These are phyloP conservation scores for Canis aureus DNA, from an alignment of 2,113 vertebrate genomes.

Conservation along the genomic window DNA sequence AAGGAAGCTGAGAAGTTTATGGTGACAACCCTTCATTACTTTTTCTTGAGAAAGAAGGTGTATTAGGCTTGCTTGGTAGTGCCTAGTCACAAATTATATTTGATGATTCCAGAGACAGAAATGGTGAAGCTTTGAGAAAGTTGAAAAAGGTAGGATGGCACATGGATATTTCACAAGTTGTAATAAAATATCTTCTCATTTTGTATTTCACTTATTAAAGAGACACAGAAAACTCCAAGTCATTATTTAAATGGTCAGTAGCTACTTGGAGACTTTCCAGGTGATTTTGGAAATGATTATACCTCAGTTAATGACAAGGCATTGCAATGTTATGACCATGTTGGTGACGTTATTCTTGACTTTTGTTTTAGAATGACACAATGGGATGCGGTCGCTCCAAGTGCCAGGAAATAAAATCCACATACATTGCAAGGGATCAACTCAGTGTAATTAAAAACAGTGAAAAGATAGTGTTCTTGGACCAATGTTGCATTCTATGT, in stretches of 20 bases:
- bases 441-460: background rate
- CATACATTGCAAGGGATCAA: background rate
- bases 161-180: background rate
- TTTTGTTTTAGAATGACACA: slow-evolving; percentile 26
- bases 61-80: background rate
- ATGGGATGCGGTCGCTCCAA: background rate
- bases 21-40: background rate
- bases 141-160: background rate
- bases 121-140: background rate
- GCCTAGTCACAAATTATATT: background rate
- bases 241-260: background rate
- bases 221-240: background rate
- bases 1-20: background rate
- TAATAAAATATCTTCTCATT: background rate
- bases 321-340: background rate
- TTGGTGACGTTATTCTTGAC: background rate
- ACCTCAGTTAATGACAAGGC: background rate
- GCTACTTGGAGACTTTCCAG: background rate
- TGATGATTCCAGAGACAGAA: background rate
- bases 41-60: background rate
- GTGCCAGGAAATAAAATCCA: background rate
- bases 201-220: background rate
- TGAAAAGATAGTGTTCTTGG: background rate
- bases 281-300: background rate
- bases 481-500: background rate